Base-by-base conservation (phyloP, 2,113 vertebrate species). In the Lasiurus cinereus region DNA sequence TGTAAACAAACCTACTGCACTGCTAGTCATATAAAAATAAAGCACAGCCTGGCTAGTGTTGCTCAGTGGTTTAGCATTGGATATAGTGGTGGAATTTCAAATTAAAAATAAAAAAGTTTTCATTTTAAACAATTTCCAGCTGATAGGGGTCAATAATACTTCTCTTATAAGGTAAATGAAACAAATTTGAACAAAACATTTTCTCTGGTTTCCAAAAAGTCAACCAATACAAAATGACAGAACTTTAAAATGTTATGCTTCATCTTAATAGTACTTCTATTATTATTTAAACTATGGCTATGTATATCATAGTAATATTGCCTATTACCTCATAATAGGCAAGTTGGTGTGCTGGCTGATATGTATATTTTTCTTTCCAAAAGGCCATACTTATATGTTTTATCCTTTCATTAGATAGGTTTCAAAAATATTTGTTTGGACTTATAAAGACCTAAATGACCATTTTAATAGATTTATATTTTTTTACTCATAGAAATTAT, bases 221-320 rank as follows among this genome's bases (percentile, higher is more conserved):
- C 29, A 74, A 79, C 3, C 39, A 67, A 83, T 5, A 39, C 56
- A 91, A 91, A 39, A 5, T 24, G 9, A 70, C 6, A 83, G 76
- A 93, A 84, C 2, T 84, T 74, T 16, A 29, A 94, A 69, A 80
- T 46, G 29, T 69, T 73, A 87, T 24, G 72, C 29, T 77, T 91
- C 36, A 56, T 93, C 62, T 92, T 50, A 59, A 50, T 80, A 88
- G 43, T 73, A 92, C 36, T 80, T 12, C 0, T 24, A 95, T 79
- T 76, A 67, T 78, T 77, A n/a, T 86, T 88, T 29, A 94, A 96
- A 93, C 19, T 67, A 0, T 1, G 64, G 88, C 69, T 54, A 96
- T 56, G 62, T 91, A 88, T 67, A 94, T 89, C 85, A 93, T 82
- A 82, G 79, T 59, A 86, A 93, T 90, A 67, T 83, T 92, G 95